A percentile compares a stretch with the other conserved stretches of the same genome.
These are phyloP conservation scores for Anas bahamensis DNA, from an alignment of 2,797 vertebrate species.

Conservation along the genomic window DNA sequence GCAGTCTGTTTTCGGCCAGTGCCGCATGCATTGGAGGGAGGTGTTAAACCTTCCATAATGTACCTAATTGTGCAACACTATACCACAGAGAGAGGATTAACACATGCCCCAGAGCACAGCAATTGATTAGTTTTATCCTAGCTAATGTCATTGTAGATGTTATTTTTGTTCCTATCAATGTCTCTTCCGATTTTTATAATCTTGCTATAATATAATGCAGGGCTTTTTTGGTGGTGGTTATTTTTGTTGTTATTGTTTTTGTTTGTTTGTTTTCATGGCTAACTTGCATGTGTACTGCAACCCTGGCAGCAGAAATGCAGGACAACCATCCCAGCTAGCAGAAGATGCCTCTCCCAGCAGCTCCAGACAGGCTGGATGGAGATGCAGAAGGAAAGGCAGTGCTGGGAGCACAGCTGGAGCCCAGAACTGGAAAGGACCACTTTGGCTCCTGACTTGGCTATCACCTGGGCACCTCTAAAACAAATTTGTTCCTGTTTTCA, in stretches of 20 bases:
- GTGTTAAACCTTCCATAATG: slow-evolving; percentile 45
- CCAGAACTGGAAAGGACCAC: background rate
- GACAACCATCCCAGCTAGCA: background rate
- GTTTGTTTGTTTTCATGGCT: background rate
- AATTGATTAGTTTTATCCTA: slow-evolving; percentile 69
- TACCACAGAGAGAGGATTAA: slow-evolving; percentile 39
- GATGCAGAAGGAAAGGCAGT: background rate
- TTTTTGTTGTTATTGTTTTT: background rate
- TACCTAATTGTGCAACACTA: slow-evolving; percentile 58
- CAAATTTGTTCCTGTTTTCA: background rate
- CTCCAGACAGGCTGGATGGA: background rate
- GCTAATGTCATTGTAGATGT: slow-evolving; percentile 48
- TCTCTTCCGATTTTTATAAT: slow-evolving; percentile 47
- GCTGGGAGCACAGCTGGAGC: background rate
- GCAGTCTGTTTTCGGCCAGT: slow-evolving; percentile 14
- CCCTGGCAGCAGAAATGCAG: background rate
- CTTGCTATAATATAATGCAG: slow-evolving; percentile 19
- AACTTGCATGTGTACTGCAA: background rate
- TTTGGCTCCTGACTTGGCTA: background rate
- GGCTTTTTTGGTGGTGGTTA: background rate
- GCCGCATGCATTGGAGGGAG: background rate
- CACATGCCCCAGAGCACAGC: background rate
- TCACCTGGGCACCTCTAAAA: background rate
- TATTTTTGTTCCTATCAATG: slow-evolving; percentile 55
- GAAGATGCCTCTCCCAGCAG: background rate